These are phyloP conservation scores for Saccostrea cuccullata DNA, from an alignment of 1,140 invertebrate genomes.

Conservation along the genomic window DNA sequence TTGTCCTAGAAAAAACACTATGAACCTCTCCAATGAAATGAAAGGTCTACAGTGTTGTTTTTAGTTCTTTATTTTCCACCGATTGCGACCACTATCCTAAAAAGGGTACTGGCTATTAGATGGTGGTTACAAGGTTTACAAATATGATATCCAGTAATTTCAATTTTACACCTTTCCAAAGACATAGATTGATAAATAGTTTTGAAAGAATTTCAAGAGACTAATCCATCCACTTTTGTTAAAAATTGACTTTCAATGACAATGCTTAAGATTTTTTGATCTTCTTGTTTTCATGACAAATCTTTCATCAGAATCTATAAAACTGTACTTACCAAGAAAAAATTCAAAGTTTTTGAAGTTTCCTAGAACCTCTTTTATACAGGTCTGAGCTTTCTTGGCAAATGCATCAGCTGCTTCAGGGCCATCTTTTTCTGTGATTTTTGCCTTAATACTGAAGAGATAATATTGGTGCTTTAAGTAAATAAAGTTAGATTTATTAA, in stretches of 20 bases:
- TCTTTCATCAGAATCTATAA: background rate
- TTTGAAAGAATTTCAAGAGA: too few species aligned
- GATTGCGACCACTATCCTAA: conserved; percentile 10
- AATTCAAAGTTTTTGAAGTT: conserved; percentile 48
- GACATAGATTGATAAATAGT: too few species aligned
- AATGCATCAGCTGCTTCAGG: conserved; percentile 39
- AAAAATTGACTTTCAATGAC: too few species aligned
- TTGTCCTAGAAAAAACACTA: background rate
- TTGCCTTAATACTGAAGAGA: background rate
- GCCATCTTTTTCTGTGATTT: conserved; percentile 39
- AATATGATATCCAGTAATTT: too few species aligned
- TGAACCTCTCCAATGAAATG: background rate
- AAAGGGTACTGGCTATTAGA: conserved; percentile 1
- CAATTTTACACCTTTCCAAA: too few species aligned
- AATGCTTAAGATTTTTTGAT: too few species aligned
- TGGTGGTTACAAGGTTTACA: background rate
- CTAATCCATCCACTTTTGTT: too few species aligned
- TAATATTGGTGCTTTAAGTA: background rate
- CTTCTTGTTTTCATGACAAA: background rate
- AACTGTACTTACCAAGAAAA: conserved; percentile 23
- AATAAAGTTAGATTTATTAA: background rate
- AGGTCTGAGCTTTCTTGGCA: conserved; percentile 13
- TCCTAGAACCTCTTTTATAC: conserved; percentile 28
- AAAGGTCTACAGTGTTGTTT: background rate
- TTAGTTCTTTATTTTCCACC: background rate